Base-by-base conservation (phyloP, 30 jellyfish, hydroid and myxozoan species). In the Hydra vulgaris region DNA sequence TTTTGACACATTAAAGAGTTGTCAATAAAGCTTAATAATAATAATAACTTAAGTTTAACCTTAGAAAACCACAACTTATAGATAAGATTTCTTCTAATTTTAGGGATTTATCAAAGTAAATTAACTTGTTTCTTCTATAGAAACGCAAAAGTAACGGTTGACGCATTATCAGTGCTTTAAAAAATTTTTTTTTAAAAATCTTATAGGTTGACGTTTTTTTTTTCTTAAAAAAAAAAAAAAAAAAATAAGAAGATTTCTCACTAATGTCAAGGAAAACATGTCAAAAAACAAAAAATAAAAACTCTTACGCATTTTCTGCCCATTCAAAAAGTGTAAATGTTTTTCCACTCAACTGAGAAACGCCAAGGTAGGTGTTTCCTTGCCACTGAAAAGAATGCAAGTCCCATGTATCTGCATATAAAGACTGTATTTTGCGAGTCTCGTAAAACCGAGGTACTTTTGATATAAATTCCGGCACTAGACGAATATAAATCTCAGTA, bases 381-480 rank as follows among this genome's bases (percentile, higher is more conserved):
- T 72, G 81, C 70, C 77, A 74, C 22, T 40, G 71, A 68, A 91
- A 83, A 1, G 90, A 95, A 52, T 94, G 96, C 25, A 91, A 81
- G 72, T 91, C 98, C 98, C 98, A 91, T 0, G 98, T 87, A 53
- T 91, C 98, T 23, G 96, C 91, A 26, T 79, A 81, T 27, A 91
- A 70, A 25, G 88, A 78, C 61, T 91, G 98, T 25, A 91, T 83
- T 95, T 82, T 86, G 74, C 83, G 70, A 19, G 76, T 82, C 69
- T 84, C 78, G 72, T 79, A 84, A 79, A 91, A 91, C 5, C 74
- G 75, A 52, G 87, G 74, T 92, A 91, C 87, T 76, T 77, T 67
- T 40, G 82, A 40, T 76, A 67, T 74, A 89, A 55, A 74, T 27
- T 75, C 95, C 77, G 87, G 12, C 71, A 81, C 24, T 4, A 54